These are phyloP conservation scores for Agrochola lota DNA, from an alignment of 2,888 invertebrate genomes.

Conservation along the genomic window DNA sequence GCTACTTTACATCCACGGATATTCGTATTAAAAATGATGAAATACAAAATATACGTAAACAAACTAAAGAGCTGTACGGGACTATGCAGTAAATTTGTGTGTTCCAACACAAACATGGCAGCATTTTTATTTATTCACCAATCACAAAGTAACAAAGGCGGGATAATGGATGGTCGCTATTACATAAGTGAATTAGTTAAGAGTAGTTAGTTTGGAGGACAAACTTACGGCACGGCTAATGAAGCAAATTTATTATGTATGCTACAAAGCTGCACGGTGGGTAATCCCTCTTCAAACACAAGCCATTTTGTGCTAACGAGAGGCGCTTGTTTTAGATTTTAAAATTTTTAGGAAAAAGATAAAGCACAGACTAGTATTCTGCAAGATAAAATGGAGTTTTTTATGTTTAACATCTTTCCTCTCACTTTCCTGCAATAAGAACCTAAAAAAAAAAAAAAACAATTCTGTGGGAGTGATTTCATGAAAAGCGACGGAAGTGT, in stretches of 20 bases:
- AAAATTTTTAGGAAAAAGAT: constrained; percentile 6
- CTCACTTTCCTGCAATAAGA: no score
- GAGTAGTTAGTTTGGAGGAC: constrained; percentile 55
- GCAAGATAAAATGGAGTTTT: no score
- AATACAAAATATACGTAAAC: neutral
- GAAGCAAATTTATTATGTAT: constrained; percentile 61
- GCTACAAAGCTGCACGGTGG: constrained; percentile 51
- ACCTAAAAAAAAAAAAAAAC: no score
- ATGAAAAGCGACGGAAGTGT: no score
- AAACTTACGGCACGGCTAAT: constrained; percentile 56
- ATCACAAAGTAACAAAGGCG: constrained; percentile 50
- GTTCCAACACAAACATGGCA: neutral
- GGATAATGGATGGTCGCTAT: constrained; percentile 60
- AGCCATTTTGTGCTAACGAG: constrained; percentile 45
- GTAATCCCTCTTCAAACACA: constrained; percentile 58
- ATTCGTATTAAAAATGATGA: neutral
- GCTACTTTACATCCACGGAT: neutral
- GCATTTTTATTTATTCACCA: constrained; percentile 57
- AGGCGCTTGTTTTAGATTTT: constrained; percentile 29
- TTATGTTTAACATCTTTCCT: no score
- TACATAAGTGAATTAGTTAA: constrained; percentile 64
- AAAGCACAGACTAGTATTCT: neutral
- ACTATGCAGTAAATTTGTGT: neutral
- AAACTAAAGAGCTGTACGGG: neutral
- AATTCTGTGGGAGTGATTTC: no score